A percentile compares a stretch with the other conserved stretches of the same genome.
Evolutionary conservation across 2,797 vertebrate genomes (phyloP).

Genomic region (Sebastes elongatus): DNA sequence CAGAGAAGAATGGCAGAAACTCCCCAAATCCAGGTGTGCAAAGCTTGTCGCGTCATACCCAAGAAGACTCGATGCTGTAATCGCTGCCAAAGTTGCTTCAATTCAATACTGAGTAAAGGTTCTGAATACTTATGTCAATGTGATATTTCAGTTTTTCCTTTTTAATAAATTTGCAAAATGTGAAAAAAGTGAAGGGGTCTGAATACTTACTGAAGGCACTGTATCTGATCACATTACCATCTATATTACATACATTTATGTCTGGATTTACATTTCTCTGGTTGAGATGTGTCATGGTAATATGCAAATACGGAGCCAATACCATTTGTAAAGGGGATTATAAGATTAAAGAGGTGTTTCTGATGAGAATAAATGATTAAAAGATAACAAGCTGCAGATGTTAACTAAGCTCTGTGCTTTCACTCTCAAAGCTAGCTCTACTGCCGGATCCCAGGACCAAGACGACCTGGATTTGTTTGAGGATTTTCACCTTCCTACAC

Average conservation of each 20-base stretch:
- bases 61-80: too few relatives aligned
- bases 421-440: slow-evolving; percentile 29
- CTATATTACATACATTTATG: not conserved
- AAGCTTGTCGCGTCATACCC: too few relatives aligned
- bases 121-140: too few relatives aligned
- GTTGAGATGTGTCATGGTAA: not conserved
- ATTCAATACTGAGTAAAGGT: too few relatives aligned
- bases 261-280: not conserved
- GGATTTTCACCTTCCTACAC: slow-evolving; percentile 2
- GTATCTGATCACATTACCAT: not conserved
- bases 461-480: slow-evolving; percentile 12
- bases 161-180: too few relatives aligned
- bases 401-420: slow-evolving; percentile 15
- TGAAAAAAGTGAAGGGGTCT: too few relatives aligned
- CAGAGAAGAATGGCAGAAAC: too few relatives aligned
- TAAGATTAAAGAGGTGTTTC: slow-evolving; percentile 14
- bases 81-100: too few relatives aligned
- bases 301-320: not conserved
- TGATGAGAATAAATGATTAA: not conserved
- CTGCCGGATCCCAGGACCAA: slow-evolving; percentile 60
- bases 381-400: not conserved
- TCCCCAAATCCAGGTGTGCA: too few relatives aligned
- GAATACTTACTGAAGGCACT: too few relatives aligned
- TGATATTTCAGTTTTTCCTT: too few relatives aligned
- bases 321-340: slow-evolving; percentile 17